phyloP scores from a whole-genome alignment of 2,797 vertebrate species.

The Paedocypris micromegethes region DNA sequence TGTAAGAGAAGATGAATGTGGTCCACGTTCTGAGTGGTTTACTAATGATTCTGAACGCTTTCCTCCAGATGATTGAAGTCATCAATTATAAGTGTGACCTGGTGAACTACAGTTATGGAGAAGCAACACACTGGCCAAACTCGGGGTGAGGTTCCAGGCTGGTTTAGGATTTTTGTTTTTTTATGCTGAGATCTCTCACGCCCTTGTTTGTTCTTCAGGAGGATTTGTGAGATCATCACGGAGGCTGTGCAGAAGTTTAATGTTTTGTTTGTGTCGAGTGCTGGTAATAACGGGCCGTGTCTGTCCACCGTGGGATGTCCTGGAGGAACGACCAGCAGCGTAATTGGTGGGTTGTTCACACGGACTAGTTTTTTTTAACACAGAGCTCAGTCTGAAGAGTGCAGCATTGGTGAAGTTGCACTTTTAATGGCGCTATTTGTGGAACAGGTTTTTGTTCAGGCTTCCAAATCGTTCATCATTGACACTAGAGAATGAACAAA shows the following conservation, averaged over 20 bases:
- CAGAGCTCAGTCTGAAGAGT: no score
- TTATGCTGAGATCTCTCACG: not conserved
- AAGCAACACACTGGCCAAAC: conserved; percentile 98
- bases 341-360: conserved; percentile 75
- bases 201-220: conserved; percentile 63
- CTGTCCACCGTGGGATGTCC: conserved; percentile 97
- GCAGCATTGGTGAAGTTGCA: no score
- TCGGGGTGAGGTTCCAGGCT: conserved; percentile 77
- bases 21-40: not conserved
- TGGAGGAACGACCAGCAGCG: conserved; percentile 91
- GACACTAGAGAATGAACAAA: no score
- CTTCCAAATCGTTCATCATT: no score
- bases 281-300: conserved; percentile 96
- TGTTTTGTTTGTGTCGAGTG: conserved; percentile 93
- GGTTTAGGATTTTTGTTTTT: no score
- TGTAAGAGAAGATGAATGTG: conserved; percentile 59
- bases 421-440: no score
- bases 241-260: conserved; percentile 98
- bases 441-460: no score
- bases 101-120: conserved; percentile 98
- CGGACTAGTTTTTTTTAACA: no score
- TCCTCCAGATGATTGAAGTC: conserved; percentile 90
- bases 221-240: conserved; percentile 95
- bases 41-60: not conserved
- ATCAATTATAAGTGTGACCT: conserved; percentile 98